These are phyloP conservation scores for Stenchaetothrips biformis DNA, from an alignment of 2,888 invertebrate genomes.

Conservation along the genomic window DNA sequence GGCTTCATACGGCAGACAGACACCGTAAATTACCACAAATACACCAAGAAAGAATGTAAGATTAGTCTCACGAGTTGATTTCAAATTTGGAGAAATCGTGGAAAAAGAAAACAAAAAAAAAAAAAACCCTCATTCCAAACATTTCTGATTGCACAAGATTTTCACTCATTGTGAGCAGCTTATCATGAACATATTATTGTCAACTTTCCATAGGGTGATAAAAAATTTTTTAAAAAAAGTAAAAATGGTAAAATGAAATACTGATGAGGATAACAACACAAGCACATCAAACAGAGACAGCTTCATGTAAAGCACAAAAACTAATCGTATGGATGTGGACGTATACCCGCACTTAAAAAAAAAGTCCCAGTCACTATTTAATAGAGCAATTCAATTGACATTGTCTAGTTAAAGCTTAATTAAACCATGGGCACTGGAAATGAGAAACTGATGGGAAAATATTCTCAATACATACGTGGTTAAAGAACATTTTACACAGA, in stretches of 20 bases:
- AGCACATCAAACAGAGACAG: no score
- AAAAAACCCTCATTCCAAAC: neutral
- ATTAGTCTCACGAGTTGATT: neutral
- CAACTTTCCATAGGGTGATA: no score
- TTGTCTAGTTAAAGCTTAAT: neutral
- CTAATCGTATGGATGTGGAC: no score
- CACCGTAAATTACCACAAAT: neutral
- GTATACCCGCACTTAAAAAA: no score
- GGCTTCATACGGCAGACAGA: neutral
- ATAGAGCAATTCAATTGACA: neutral
- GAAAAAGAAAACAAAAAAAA: neutral
- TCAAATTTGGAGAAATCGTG: no score
- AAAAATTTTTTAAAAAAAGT: no score
- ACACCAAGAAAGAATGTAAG: neutral
- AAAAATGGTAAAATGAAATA: no score
- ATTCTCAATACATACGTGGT: neutral
- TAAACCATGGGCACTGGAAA: neutral
- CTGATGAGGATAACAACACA: no score
- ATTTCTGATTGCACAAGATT: neutral
- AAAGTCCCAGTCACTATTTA: no score
- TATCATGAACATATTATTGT: no score
- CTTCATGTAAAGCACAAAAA: no score
- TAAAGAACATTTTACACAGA: neutral
- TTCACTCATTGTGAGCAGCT: neutral
- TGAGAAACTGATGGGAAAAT: neutral